These are phyloP conservation scores for Platycheirus rosarum DNA, from an alignment of 2,888 invertebrate species.

Conservation along the genomic window DNA sequence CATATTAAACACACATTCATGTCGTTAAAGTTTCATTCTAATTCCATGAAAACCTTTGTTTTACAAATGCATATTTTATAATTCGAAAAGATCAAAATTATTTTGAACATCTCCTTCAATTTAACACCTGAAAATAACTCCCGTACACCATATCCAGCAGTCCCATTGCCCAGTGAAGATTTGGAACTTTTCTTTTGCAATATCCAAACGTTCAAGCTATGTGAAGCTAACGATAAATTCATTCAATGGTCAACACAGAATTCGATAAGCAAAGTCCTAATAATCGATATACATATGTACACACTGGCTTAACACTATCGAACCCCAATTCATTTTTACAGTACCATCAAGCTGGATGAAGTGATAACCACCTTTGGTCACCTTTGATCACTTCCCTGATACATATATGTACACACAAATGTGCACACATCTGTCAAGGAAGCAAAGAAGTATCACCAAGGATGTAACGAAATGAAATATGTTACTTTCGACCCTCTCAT, in stretches of 20 bases:
- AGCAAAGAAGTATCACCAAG: background rate
- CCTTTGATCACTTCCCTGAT: slow-evolving; percentile 25
- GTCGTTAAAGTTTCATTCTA: too few relatives aligned
- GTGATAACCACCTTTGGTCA: slow-evolving; percentile 29
- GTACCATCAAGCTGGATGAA: background rate
- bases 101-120: too few relatives aligned
- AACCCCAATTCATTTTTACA: slow-evolving; percentile 43
- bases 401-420: background rate
- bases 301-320: slow-evolving; percentile 40
- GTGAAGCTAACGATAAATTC: too few relatives aligned
- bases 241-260: slow-evolving; percentile 16
- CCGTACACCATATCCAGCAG: too few relatives aligned
- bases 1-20: too few relatives aligned
- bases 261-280: slow-evolving; percentile 1
- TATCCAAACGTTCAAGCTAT: too few relatives aligned
- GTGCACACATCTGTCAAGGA: slow-evolving; percentile 18
- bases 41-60: too few relatives aligned
- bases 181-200: too few relatives aligned
- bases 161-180: too few relatives aligned
- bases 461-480: background rate
- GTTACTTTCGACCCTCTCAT: background rate
- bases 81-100: too few relatives aligned
- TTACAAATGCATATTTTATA: too few relatives aligned
- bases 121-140: too few relatives aligned
- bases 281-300: background rate